phyloP scores from a whole-genome alignment of 2,113 vertebrate species.

The Hyla sarda region DNA sequence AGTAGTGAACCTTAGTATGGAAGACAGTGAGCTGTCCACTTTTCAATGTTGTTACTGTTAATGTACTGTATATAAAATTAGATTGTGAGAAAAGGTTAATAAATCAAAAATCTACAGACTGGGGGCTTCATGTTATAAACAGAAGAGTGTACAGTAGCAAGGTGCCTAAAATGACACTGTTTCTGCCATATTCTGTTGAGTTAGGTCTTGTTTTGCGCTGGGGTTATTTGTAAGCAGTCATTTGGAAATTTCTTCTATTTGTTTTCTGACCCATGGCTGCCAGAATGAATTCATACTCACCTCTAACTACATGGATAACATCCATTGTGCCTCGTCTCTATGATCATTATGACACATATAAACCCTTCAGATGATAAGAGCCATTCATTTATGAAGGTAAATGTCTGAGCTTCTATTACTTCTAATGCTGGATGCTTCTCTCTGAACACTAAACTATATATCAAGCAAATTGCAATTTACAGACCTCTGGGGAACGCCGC shows the following conservation, averaged over 20 bases:
- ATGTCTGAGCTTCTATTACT: neutral
- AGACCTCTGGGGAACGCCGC: neutral
- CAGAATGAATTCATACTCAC: neutral
- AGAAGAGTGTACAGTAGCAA: neutral
- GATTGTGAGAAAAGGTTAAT: neutral
- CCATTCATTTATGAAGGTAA: slow-evolving; percentile 7
- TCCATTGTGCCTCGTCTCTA: slow-evolving; percentile 1
- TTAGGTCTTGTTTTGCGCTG: neutral
- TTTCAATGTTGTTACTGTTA: too few species aligned
- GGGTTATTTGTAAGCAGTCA: neutral
- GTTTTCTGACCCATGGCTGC: neutral
- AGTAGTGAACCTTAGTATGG: too few species aligned
- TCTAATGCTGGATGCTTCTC: neutral
- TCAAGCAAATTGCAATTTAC: slow-evolving; percentile 16
- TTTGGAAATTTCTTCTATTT: neutral
- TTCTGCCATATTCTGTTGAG: neutral
- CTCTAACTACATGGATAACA: neutral
- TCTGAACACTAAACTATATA: neutral
- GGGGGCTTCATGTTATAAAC: too few species aligned
- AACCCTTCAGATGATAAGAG: neutral
- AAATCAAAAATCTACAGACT: neutral
- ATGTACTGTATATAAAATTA: too few species aligned
- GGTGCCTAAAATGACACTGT: neutral
- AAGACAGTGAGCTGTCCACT: too few species aligned
- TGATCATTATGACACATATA: neutral